These are phyloP conservation scores for Thunnus maccoyii DNA, from an alignment of 2,113 vertebrate genomes.

Conservation along the genomic window DNA sequence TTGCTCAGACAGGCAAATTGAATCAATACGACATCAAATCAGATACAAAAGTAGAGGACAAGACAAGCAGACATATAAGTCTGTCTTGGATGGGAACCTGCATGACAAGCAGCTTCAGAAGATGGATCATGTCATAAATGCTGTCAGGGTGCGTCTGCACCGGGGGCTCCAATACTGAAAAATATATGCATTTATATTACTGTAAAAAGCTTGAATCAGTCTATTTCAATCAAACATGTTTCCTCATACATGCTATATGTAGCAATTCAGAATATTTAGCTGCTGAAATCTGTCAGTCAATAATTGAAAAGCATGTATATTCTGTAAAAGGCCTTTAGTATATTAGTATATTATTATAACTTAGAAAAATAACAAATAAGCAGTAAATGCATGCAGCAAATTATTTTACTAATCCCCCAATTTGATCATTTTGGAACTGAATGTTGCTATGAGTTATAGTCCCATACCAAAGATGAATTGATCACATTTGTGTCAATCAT, in stretches of 20 bases:
- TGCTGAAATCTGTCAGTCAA: too few relatives aligned
- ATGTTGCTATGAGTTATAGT: not conserved
- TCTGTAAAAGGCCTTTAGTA: too few relatives aligned
- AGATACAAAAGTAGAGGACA: constrained; percentile 42
- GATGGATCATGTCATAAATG: not conserved
- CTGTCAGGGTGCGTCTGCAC: constrained; percentile 6
- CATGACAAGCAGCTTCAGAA: constrained; percentile 44
- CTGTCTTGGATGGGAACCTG: constrained; percentile 37
- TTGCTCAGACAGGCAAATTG: constrained; percentile 48
- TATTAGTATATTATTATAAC: too few relatives aligned
- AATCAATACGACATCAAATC: constrained; percentile 60
- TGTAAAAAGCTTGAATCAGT: not conserved
- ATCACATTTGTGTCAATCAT: not conserved
- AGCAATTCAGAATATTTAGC: too few relatives aligned
- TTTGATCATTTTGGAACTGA: too few relatives aligned
- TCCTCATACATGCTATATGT: too few relatives aligned
- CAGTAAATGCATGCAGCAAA: too few relatives aligned
- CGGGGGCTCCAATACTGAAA: not conserved
- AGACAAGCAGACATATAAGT: constrained; percentile 14
- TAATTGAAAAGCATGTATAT: too few relatives aligned
- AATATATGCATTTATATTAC: not conserved
- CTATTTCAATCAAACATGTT: not conserved
- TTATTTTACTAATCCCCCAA: too few relatives aligned
- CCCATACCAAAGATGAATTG: not conserved
- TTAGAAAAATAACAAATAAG: too few relatives aligned